Percentiles rank a stretch among this genome's conserved stretches.
phyloP scores from a whole-genome alignment of 2,888 invertebrate genomes.

The Drosophila austrosaltans region DNA sequence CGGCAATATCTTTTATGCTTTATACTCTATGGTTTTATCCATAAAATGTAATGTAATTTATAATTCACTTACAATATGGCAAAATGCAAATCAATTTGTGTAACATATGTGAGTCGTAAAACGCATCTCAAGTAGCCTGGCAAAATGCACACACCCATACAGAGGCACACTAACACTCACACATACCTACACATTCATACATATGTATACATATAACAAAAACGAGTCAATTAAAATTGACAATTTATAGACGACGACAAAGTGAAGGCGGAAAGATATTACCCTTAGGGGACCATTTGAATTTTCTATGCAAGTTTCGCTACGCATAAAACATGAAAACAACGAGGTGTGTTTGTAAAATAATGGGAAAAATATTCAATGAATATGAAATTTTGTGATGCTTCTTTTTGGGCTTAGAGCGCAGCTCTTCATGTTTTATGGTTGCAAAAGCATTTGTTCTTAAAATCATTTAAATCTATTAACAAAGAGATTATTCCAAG shows the following conservation, averaged over 20 bases:
- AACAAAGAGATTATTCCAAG: no score
- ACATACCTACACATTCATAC: not conserved
- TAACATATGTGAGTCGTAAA: slow-evolving; percentile 9
- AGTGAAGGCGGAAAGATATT: not conserved
- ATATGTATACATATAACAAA: not conserved
- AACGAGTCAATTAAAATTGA: slow-evolving; percentile 50
- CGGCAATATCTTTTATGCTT: not conserved
- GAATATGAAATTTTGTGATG: no score
- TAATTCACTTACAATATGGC: slow-evolving; percentile 10
- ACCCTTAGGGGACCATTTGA: slow-evolving; percentile 4
- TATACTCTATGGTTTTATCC: not conserved
- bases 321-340: not conserved
- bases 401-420: no score
- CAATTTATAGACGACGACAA: slow-evolving; percentile 26
- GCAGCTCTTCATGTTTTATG: no score
- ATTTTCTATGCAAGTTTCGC: slow-evolving; percentile 24
- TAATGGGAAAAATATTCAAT: not conserved
- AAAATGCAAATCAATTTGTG: slow-evolving; percentile 13
- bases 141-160: not conserved
- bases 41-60: slow-evolving; percentile 16
- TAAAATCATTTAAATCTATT: no score
- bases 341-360: not conserved
- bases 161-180: not conserved
- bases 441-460: no score
- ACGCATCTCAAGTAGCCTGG: slow-evolving; percentile 2